Percentiles rank a stretch among this genome's conserved stretches.
Conservation (phyloP, 2,797 vertebrate genomes). For the Hydrophis major region DNA sequence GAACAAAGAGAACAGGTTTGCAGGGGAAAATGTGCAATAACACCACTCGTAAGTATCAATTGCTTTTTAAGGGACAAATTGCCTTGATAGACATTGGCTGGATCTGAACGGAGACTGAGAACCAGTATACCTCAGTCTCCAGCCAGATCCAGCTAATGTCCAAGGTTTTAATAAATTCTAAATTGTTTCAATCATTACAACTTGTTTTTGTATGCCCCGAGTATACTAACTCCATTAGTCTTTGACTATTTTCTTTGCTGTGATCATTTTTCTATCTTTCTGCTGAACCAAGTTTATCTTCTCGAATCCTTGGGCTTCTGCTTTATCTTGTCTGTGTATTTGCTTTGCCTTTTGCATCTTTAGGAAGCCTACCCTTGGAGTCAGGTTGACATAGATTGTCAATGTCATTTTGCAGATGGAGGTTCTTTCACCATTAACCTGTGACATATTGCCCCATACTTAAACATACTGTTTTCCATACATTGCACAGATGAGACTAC, state of each 20-base stretch:
- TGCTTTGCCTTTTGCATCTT: background rate
- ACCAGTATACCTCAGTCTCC: too few relatives aligned
- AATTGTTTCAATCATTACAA: background rate
- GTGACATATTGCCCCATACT: background rate
- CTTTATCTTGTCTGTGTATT: background rate
- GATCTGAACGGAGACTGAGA: background rate
- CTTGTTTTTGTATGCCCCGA: background rate
- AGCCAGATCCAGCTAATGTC: background rate
- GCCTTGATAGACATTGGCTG: background rate
- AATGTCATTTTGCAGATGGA: background rate
- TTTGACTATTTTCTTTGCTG: background rate
- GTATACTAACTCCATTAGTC: background rate
- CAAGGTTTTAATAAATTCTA: background rate
- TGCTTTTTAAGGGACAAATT: background rate
- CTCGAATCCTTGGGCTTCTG: background rate
- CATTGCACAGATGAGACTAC: background rate
- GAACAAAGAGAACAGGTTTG: background rate
- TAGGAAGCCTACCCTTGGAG: background rate
- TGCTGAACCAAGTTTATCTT: background rate
- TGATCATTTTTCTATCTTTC: background rate
- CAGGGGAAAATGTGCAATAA: background rate
- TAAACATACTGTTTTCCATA: background rate
- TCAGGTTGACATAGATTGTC: background rate
- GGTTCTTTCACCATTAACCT: background rate
- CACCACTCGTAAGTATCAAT: background rate